Conservation (phyloP, 2,113 vertebrate genomes). For the zebrafish (Danio rerio) region GRCz12tu NC_133188.1:1813001-1813500, state of each 20-base stretch:
- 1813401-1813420: neutral
- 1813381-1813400: neutral
- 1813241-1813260: constrained; percentile 21
- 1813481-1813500: constrained; percentile 28
- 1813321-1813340: constrained; percentile 55
- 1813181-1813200: constrained; percentile 23
- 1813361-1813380: neutral
- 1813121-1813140: constrained; percentile 82
- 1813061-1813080: constrained; percentile 65
- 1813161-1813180: constrained; percentile 26
- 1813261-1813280: neutral
- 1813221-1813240: neutral
- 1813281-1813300: neutral
- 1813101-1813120: constrained; percentile 98
- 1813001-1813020: constrained; percentile 98
- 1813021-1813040: constrained; percentile 93
- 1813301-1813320: constrained; percentile 47
- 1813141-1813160: constrained; percentile 90
- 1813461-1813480: neutral
- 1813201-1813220: constrained; percentile 22
- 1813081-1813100: constrained; percentile 79
- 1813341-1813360: constrained; percentile 30
- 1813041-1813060: constrained; percentile 60
- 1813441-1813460: constrained; percentile 21
- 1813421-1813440: constrained; percentile 4